Evolutionary conservation across 1,140 invertebrate genomes (phyloP).

Genomic region (Caerostris darwini): DNA sequence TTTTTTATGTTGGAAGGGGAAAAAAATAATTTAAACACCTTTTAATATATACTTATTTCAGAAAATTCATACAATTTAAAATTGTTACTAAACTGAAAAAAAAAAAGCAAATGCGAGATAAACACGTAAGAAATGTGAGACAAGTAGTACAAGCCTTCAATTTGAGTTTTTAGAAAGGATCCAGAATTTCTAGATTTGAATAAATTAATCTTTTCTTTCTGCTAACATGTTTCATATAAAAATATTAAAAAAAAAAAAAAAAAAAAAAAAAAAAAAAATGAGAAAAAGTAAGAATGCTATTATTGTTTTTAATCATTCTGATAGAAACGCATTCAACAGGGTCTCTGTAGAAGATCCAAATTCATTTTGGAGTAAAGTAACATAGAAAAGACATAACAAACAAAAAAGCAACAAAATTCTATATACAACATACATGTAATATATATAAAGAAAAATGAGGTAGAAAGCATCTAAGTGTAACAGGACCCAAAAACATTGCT

Average conservation of each 20-base stretch:
- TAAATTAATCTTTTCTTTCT: not conserved
- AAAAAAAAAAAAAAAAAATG: not conserved
- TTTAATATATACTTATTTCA: not conserved
- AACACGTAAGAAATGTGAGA: not conserved
- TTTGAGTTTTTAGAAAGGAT: not conserved
- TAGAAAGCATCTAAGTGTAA: slow-evolving; percentile 77
- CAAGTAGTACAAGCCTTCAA: slow-evolving; percentile 11
- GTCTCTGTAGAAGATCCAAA: slow-evolving; percentile 13
- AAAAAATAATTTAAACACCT: not conserved
- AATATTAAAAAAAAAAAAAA: not conserved
- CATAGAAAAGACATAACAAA: slow-evolving; percentile 53
- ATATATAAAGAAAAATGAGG: slow-evolving; percentile 76
- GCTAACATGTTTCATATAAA: not conserved
- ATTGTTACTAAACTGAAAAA: not conserved
- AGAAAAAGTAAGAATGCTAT: not conserved
- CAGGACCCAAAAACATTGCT: slow-evolving; percentile 73
- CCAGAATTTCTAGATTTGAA: not conserved
- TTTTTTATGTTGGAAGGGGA: not conserved
- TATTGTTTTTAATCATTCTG: slow-evolving; percentile 26
- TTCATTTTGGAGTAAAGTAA: slow-evolving; percentile 4
- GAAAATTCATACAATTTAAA: not conserved
- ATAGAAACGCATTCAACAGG: slow-evolving; percentile 45
- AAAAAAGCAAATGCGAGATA: not conserved
- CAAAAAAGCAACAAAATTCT: slow-evolving; percentile 71
- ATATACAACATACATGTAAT: slow-evolving; percentile 73